Evolutionary conservation across 37 sponge, comb jelly and placozoan species (phyloP).

Genomic region (Petrosia ficiformis): DNA sequence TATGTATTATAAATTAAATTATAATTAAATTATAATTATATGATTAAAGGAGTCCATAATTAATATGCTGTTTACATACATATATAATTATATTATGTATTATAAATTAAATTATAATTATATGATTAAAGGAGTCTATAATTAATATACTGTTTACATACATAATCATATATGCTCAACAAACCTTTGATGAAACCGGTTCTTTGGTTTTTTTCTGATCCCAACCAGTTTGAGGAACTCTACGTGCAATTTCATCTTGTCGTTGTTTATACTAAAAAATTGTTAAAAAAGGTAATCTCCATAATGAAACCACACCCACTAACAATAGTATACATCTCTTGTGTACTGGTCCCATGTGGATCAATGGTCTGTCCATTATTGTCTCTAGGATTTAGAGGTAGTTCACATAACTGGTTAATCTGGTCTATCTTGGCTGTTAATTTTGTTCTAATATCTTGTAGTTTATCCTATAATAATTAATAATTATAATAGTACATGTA

Average conservation of each 20-base stretch:
- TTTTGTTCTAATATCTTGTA: constrained; percentile 43
- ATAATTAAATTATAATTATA: neutral
- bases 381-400: constrained; percentile 29
- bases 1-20: neutral
- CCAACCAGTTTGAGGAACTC: constrained; percentile 5
- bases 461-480: constrained; percentile 46
- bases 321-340: constrained; percentile 30
- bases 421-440: constrained; percentile 54
- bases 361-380: constrained; percentile 14
- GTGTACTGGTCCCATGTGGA: constrained; percentile 1
- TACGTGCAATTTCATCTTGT: neutral
- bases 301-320: no score
- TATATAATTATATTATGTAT: no score
- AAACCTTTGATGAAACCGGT: neutral
- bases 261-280: neutral
- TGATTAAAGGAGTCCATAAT: neutral
- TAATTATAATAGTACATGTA: no score
- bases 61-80: neutral
- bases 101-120: no score
- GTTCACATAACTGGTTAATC: constrained; percentile 27
- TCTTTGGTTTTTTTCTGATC: constrained; percentile 1
- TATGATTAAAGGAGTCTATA: neutral
- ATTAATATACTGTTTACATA: neutral
- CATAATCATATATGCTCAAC: neutral
- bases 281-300: no score